Percentiles rank a stretch among this genome's conserved stretches.
Evolutionary conservation across 35 echinoderm and acorn worm genomes (phyloP).

Genomic region (Apostichopus japonicus): DNA sequence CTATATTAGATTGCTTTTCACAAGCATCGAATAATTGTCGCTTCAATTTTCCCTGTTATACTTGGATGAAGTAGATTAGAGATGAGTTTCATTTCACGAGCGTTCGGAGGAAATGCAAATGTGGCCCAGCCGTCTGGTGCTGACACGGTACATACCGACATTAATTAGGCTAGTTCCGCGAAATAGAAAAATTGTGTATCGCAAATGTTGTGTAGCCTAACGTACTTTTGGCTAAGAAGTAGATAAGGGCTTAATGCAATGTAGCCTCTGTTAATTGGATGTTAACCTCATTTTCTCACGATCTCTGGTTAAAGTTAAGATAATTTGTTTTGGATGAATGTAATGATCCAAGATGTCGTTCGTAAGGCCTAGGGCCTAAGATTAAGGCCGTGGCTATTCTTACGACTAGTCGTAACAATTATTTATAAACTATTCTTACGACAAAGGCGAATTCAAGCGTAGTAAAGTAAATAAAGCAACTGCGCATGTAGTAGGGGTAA

Average conservation of each 20-base stretch:
- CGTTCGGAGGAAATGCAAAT: conserved; percentile 33
- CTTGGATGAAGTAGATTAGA: background rate
- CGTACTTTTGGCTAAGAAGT: background rate
- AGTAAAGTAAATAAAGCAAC: too few relatives aligned
- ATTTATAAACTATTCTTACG: too few relatives aligned
- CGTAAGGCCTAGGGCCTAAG: too few relatives aligned
- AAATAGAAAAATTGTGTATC: background rate
- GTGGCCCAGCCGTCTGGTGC: conserved; percentile 22
- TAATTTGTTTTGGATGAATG: background rate
- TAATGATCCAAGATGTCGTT: too few relatives aligned
- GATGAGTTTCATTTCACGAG: conserved; percentile 9
- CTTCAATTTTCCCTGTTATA: background rate
- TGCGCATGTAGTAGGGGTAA: too few relatives aligned
- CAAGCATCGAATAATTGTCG: background rate
- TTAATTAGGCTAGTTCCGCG: background rate
- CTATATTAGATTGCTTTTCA: background rate
- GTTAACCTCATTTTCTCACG: too few relatives aligned
- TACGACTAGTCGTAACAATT: too few relatives aligned
- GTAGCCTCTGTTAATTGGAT: background rate
- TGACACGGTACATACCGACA: background rate
- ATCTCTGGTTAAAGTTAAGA: background rate
- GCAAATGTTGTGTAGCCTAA: background rate
- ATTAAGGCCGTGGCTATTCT: too few relatives aligned
- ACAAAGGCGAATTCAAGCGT: too few relatives aligned
- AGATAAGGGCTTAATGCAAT: background rate